Percentiles rank a stretch among this genome's conserved stretches.
phyloP scores from a whole-genome alignment of 2,797 vertebrate species.

The Callimico goeldii region DNA sequence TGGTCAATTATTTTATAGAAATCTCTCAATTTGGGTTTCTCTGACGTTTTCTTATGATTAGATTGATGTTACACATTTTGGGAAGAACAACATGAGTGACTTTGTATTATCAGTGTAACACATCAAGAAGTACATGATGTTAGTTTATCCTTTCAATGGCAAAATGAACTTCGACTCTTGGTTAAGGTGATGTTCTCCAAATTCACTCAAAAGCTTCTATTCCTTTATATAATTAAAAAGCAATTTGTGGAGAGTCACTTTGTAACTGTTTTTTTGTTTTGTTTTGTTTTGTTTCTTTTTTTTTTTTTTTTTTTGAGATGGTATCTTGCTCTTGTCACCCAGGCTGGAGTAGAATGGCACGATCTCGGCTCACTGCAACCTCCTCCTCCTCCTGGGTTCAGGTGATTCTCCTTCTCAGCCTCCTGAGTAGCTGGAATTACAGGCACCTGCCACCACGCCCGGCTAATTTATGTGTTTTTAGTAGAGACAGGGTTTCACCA shows the following conservation, averaged over 20 bases:
- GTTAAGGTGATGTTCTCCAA: background rate
- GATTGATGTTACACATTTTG: background rate
- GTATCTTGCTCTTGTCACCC: too few relatives aligned
- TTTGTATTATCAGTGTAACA: background rate
- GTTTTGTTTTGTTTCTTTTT: too few relatives aligned
- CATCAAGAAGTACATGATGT: background rate
- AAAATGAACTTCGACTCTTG: background rate
- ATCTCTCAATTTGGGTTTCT: background rate
- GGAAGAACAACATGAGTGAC: background rate
- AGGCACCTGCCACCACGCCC: too few relatives aligned
- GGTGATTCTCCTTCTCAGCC: too few relatives aligned
- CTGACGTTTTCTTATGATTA: background rate
- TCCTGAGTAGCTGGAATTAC: too few relatives aligned
- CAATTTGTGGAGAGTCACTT: background rate
- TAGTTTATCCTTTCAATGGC: background rate
- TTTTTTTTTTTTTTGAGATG: too few relatives aligned
- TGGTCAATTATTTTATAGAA: background rate
- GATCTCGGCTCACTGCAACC: too few relatives aligned
- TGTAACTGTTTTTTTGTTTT: background rate
- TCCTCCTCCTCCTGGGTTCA: too few relatives aligned
- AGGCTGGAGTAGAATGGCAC: too few relatives aligned
- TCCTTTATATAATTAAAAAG: background rate
- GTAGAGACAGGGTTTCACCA: too few relatives aligned
- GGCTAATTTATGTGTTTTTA: too few relatives aligned
- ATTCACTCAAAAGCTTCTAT: background rate